Evolutionary conservation across 1,140 invertebrate species (phyloP), one percentile per base, ranked within the genome.

Genomic region (Drosophila parabipectinata): DNA sequence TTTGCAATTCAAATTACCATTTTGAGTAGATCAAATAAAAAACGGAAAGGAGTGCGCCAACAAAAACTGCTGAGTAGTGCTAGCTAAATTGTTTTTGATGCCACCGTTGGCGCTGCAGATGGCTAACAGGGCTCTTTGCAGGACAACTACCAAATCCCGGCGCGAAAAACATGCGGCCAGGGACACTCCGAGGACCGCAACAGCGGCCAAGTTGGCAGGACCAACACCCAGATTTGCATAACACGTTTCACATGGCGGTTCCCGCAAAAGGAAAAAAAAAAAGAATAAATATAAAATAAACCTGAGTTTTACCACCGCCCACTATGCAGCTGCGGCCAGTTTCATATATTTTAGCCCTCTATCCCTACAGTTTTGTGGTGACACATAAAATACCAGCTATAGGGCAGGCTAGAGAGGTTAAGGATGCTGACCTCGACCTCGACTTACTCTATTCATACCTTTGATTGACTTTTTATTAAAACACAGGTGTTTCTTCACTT

Each of bases 1-100:
- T 87, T 81, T 72, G 66, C 79, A 78, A 88, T 82, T 87, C 78
- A 88, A 82, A 87, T 87, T 75, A 79, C 77, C 78, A 82, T 87
- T 85, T 85, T 87, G 48, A 85, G 78, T 87, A 74, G 79, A 87
- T 88, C 74, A 82, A 85, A 85, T 81, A 78, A 67, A 77, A 37
- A 58, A 51, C 37, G 34, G 52, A 71, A 74, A 53, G 28, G 32
- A 18, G 34, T 30, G 32, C 37, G 50, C 34, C 41, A 18, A 34
- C 63, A 73, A 75, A 72, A 75, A 82, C 18, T 82, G 81, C 51
- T 55, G 53, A 87, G 59, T 67, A 52, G 55, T 56, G 71, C 79
- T 73, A 51, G 15, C 18, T 72, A 87, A 82, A 88, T 88, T 88
- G 83, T 82, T 87, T 87, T 72, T 79, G 74, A 84, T 66, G 61